Conservation (phyloP, 1,140 invertebrate genomes). For the Colletes latitarsis region DNA sequence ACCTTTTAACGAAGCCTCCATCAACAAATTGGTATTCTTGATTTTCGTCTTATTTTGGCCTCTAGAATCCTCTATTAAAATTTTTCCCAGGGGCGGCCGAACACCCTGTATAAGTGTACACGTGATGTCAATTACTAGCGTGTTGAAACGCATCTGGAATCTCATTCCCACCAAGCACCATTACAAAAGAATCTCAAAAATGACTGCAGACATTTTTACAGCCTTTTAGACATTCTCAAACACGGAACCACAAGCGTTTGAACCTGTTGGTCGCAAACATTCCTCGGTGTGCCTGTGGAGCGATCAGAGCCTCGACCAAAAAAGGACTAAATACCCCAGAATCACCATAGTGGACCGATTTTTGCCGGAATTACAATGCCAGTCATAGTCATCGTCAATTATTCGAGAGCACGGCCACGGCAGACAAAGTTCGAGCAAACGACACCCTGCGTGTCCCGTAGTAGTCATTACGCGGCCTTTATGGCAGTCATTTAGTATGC, state of each 20-base stretch:
- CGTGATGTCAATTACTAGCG: too few species aligned
- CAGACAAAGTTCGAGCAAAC: slow-evolving; percentile 35
- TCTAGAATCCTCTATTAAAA: too few species aligned
- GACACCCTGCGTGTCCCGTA: slow-evolving; percentile 52
- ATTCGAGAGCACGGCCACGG: slow-evolving; percentile 4
- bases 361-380: slow-evolving; percentile 17
- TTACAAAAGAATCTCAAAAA: too few species aligned
- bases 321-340: not conserved
- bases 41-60: too few species aligned
- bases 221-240: not conserved
- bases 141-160: too few species aligned
- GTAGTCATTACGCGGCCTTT: slow-evolving; percentile 59
- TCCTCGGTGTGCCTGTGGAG: not conserved
- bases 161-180: too few species aligned
- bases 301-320: not conserved
- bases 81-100: too few species aligned
- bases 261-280: not conserved
- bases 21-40: too few species aligned
- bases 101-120: too few species aligned
- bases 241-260: not conserved
- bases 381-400: slow-evolving; percentile 2
- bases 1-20: too few species aligned
- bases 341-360: not conserved
- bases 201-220: too few species aligned
- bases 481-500: slow-evolving; percentile 62